Conservation (phyloP, 2,797 vertebrate species). For the Sylvilagus floridanus region DNA sequence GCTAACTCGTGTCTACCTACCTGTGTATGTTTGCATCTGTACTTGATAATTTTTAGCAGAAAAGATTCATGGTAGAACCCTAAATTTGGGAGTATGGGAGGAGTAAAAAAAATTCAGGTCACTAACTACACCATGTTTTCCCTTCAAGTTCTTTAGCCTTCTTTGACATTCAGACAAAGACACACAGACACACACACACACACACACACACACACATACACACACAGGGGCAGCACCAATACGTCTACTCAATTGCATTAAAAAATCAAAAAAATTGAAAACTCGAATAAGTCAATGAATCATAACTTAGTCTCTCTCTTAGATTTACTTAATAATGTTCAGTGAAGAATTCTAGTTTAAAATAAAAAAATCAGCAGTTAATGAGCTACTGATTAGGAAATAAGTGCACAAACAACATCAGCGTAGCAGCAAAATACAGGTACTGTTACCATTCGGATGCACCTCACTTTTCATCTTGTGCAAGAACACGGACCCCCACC, state of each 20-base stretch:
- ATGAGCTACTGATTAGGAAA: slow-evolving; percentile 81
- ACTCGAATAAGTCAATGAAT: slow-evolving; percentile 82
- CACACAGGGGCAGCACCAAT: slow-evolving; percentile 86
- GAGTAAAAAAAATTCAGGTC: slow-evolving; percentile 70
- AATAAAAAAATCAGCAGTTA: slow-evolving; percentile 81
- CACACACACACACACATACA: slow-evolving; percentile 42
- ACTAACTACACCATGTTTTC: slow-evolving; percentile 77
- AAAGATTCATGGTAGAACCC: slow-evolving; percentile 84
- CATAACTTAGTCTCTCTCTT: slow-evolving; percentile 83
- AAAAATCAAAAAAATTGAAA: slow-evolving; percentile 81
- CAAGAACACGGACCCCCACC: slow-evolving; percentile 87
- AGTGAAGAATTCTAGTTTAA: slow-evolving; percentile 83
- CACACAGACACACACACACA: slow-evolving; percentile 63
- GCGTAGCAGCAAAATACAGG: slow-evolving; percentile 88
- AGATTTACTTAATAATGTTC: slow-evolving; percentile 85
- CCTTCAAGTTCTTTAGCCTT: slow-evolving; percentile 77
- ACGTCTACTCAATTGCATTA: slow-evolving; percentile 81
- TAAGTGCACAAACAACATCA: slow-evolving; percentile 87
- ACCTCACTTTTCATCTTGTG: slow-evolving; percentile 89
- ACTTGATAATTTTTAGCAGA: slow-evolving; percentile 74
- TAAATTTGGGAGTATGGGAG: slow-evolving; percentile 80
- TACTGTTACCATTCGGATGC: slow-evolving; percentile 86
- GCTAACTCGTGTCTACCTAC: slow-evolving; percentile 55
- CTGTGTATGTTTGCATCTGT: slow-evolving; percentile 59
- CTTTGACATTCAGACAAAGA: slow-evolving; percentile 63